Conservation (phyloP, 2,113 vertebrate genomes). For the Otolemur garnettii region DNA sequence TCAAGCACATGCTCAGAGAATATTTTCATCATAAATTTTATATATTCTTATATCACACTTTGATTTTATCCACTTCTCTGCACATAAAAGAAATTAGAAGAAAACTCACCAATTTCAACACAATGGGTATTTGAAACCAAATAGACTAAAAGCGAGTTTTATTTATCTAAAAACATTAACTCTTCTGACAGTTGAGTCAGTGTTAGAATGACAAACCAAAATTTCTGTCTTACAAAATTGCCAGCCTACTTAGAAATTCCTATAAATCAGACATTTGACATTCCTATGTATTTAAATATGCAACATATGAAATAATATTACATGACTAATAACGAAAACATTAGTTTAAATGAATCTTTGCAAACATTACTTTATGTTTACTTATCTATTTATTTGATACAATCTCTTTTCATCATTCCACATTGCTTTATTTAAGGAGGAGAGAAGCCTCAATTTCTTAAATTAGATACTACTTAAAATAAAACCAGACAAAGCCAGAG, state of each 20-base stretch:
- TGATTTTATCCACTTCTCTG: background rate
- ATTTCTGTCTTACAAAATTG: slow-evolving; percentile 9
- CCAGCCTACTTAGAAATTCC: background rate
- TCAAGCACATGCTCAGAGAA: background rate
- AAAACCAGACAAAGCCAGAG: background rate
- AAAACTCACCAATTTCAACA: background rate
- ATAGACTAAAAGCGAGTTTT: background rate
- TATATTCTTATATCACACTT: background rate
- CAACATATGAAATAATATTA: background rate
- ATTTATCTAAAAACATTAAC: background rate
- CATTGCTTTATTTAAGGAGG: slow-evolving; percentile 33
- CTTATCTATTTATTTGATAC: too few species aligned
- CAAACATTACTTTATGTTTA: background rate
- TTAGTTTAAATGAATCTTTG: background rate
- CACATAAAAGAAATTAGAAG: slow-evolving; percentile 19
- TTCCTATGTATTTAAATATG: background rate
- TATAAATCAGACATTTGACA: background rate
- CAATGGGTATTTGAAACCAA: background rate
- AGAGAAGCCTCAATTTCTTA: background rate
- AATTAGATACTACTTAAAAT: background rate
- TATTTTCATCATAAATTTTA: background rate
- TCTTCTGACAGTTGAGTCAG: background rate
- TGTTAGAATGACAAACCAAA: background rate
- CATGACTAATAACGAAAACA: slow-evolving; percentile 15
- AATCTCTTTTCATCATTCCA: too few species aligned